Percentiles rank a stretch among this genome's conserved stretches.
Conservation (phyloP, 2,797 vertebrate genomes). For the Chromobotia macracanthus region DNA sequence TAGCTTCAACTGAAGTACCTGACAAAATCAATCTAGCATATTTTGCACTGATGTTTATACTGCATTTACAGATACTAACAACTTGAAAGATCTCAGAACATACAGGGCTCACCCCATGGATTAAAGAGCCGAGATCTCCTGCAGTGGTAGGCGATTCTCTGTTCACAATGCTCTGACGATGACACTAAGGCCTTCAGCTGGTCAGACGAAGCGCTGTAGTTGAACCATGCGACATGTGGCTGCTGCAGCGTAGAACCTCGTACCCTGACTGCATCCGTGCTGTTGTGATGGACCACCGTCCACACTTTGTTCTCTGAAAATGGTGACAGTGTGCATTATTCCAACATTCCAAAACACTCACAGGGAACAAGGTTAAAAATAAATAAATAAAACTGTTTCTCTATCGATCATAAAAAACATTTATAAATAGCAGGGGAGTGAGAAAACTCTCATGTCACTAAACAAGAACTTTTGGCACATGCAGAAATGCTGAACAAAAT, state of each 20-base stretch:
- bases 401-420: not conserved
- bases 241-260: constrained; percentile 73
- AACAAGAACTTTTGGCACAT: not conserved
- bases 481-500: not conserved
- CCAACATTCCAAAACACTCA: not conserved
- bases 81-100: not conserved
- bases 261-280: constrained; percentile 79
- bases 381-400: not conserved
- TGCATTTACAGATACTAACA: not conserved
- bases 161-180: constrained; percentile 88
- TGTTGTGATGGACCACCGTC: constrained; percentile 89
- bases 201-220: constrained; percentile 82
- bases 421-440: not conserved
- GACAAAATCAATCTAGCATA: not conserved
- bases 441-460: not conserved
- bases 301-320: constrained; percentile 77
- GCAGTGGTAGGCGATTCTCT: constrained; percentile 89
- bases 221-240: constrained; percentile 80
- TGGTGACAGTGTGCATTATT: not conserved
- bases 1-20: not conserved
- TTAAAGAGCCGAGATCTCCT: constrained; percentile 90
- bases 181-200: constrained; percentile 86
- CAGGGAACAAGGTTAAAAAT: not conserved
- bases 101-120: constrained; percentile 81
- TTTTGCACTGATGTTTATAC: not conserved